Evolutionary conservation across 2,888 invertebrate species (phyloP).

Genomic region (Thera obeliscata): DNA sequence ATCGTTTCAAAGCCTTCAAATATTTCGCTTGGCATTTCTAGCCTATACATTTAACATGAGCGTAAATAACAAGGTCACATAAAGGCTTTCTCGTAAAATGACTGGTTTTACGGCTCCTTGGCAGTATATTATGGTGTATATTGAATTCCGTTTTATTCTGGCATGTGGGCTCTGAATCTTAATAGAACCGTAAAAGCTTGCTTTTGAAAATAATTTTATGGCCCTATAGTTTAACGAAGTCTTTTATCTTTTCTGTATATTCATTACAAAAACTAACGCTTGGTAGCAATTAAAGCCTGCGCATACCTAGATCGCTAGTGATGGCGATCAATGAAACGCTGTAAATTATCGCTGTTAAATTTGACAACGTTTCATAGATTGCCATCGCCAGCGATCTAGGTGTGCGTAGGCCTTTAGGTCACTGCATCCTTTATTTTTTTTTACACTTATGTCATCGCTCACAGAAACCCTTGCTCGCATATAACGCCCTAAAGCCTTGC

Average conservation of each 20-base stretch:
- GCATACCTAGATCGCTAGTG: too few relatives aligned
- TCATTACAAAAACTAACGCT: not conserved
- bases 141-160: slow-evolving; percentile 39
- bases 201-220: not conserved
- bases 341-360: too few relatives aligned
- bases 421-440: too few relatives aligned
- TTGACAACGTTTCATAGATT: too few relatives aligned
- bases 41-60: slow-evolving; percentile 41
- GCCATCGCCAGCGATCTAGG: too few relatives aligned
- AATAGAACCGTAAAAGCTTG: not conserved
- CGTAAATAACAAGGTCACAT: slow-evolving; percentile 42
- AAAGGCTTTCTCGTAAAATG: slow-evolving; percentile 51
- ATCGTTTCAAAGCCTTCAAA: slow-evolving; percentile 7
- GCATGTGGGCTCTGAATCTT: slow-evolving; percentile 4
- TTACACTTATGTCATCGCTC: too few relatives aligned
- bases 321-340: too few relatives aligned
- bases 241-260: not conserved
- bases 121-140: slow-evolving; percentile 35
- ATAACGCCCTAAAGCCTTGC: too few relatives aligned
- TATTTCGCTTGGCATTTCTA: slow-evolving; percentile 20
- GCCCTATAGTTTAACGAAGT: not conserved
- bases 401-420: too few relatives aligned
- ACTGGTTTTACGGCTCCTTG: slow-evolving; percentile 44
- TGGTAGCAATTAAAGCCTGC: too few relatives aligned
- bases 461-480: too few relatives aligned